phyloP scores from a whole-genome alignment of 2,113 vertebrate genomes.

The Bothrops jararaca region DNA sequence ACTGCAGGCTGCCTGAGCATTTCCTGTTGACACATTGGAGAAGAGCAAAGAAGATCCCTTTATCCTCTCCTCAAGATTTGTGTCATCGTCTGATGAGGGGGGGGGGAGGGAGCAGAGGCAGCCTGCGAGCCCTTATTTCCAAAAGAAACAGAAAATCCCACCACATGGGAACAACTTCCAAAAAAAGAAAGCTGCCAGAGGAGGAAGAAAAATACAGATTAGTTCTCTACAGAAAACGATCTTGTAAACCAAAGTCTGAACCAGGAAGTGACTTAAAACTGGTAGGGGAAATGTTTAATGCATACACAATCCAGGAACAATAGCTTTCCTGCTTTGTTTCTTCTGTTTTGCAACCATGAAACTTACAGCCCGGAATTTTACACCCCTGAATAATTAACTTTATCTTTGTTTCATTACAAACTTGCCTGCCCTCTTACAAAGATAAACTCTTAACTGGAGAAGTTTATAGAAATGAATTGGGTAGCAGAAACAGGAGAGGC shows the following conservation, averaged over 20 bases:
- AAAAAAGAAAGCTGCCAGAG: background rate
- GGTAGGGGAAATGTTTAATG: background rate
- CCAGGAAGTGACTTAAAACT: background rate
- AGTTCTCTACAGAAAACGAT: background rate
- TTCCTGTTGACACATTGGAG: background rate
- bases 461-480: background rate
- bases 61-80: background rate
- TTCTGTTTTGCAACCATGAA: background rate
- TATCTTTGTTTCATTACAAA: background rate
- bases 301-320: background rate
- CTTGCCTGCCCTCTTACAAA: background rate
- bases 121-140: background rate
- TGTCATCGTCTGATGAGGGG: background rate
- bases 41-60: background rate
- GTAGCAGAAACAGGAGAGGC: background rate
- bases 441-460: background rate
- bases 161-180: background rate
- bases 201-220: background rate
- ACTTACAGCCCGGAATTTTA: background rate
- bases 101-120: background rate
- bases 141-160: background rate
- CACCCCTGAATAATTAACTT: background rate
- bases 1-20: background rate
- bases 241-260: background rate
- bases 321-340: background rate